phyloP scores from a whole-genome alignment of 1,140 invertebrate species.

The Wasmannia auropunctata region DNA sequence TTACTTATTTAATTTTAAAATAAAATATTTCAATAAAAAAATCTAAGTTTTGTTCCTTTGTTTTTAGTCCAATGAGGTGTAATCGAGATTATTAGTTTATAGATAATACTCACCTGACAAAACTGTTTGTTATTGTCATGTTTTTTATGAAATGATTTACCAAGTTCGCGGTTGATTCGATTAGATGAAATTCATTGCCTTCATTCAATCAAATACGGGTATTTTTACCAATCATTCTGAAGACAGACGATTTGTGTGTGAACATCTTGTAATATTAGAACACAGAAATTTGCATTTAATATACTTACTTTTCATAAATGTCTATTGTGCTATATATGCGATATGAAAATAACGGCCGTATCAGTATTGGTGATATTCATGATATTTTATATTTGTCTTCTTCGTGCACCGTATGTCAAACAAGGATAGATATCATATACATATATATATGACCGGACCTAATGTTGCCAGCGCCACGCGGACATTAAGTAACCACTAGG shows the following conservation, averaged over 20 bases:
- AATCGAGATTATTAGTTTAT: background rate
- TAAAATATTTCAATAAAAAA: constrained; percentile 73
- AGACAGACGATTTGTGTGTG: constrained; percentile 61
- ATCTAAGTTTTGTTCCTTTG: constrained; percentile 46
- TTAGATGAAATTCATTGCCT: constrained; percentile 92
- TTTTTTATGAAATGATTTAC: constrained; percentile 87
- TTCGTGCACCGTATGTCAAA: too few species aligned
- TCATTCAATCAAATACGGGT: constrained; percentile 91
- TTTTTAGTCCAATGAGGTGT: constrained; percentile 45
- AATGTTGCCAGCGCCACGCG: too few species aligned
- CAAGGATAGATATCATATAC: too few species aligned
- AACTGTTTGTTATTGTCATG: constrained; percentile 84
- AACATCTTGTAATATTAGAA: background rate
- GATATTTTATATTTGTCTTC: too few species aligned
- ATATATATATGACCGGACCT: too few species aligned
- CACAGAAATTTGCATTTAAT: background rate
- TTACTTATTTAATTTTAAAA: constrained; percentile 30
- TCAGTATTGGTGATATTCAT: too few species aligned
- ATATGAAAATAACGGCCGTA: too few species aligned
- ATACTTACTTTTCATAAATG: too few species aligned
- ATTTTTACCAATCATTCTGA: constrained; percentile 90
- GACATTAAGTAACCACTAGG: too few species aligned
- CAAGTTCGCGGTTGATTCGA: constrained; percentile 89
- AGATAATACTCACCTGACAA: constrained; percentile 84
- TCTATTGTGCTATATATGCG: too few species aligned